Base-by-base conservation (phyloP, 2,113 vertebrate species). In the Mohoua ochrocephala region DNA sequence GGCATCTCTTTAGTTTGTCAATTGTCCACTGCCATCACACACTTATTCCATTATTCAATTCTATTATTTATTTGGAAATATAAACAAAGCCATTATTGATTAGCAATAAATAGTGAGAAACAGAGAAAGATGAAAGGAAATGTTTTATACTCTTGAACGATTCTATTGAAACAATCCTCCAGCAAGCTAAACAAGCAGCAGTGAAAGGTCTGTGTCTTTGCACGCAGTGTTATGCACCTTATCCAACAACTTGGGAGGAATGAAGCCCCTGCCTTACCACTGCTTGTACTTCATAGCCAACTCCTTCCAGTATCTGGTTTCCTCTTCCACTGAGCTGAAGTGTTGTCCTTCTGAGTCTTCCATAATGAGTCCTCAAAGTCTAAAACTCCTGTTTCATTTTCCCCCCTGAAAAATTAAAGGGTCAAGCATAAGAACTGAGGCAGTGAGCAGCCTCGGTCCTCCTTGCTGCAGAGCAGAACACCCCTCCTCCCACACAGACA, bases 231-330 rank as follows among this genome's bases (percentile, higher is more conserved):
- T 54, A 20, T 2, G 8, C 28, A 53, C 18, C 17, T 37, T 47
- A 67, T 12, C 2, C 3, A 85, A 11, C 13, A 49, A 7, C 50
- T 27, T 31, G 30, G 30, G 14, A 85, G 31, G 14, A 74, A 81
- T 6, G 11, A 88, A 91, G 31, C 30, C 54, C 19, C 20, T 82
- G 70, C 50, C 94, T 95, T 96, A 99, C 99, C 99, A 98, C 81
- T 98, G 98, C 92, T 99, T 98, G 45, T 99, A 99, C 89, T 98
- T 98, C 82, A 97, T 92, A 5, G 99, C 98, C 96, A 99, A 59
- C 35, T 99, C 98, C 97, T 98, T 99, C 99, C 99, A 99, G 92
- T 99, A 99, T 89, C 77, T 92, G 56, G 98, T 84, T 95, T 99
- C 99, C 69, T 99, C 99, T 94, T 99, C 98, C 73, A 98, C 71